phyloP scores from a whole-genome alignment of 2,113 vertebrate species.

The Aegithalos caudatus region DNA sequence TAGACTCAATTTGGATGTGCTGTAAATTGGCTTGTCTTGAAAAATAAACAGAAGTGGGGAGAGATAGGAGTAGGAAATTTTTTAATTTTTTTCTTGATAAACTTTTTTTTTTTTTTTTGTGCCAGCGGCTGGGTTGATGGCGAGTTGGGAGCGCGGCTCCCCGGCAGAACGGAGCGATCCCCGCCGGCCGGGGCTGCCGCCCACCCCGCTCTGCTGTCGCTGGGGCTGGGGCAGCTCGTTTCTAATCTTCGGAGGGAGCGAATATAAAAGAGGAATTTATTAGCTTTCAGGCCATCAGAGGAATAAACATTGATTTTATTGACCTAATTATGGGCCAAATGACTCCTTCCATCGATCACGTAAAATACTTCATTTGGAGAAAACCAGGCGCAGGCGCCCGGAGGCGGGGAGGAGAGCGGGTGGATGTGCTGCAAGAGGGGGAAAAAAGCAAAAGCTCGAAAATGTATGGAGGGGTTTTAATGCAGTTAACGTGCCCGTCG shows the following conservation, averaged over 20 bases:
- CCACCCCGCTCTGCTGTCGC: not conserved
- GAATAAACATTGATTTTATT: slow-evolving; percentile 70
- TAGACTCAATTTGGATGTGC: not conserved
- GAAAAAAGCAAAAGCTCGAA: not conserved
- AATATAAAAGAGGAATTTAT: slow-evolving; percentile 64
- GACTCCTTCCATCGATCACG: slow-evolving; percentile 69
- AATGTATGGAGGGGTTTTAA: slow-evolving; percentile 25
- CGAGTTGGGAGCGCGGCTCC: not conserved
- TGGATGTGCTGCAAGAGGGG: slow-evolving; percentile 19
- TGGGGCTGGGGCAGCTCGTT: not conserved
- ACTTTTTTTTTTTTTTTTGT: not conserved
- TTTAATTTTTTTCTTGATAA: not conserved
- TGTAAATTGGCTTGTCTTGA: not conserved
- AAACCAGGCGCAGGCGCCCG: slow-evolving; percentile 46
- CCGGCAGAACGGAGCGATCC: not conserved
- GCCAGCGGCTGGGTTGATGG: not conserved
- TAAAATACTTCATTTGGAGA: slow-evolving; percentile 64
- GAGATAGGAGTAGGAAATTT: no score
- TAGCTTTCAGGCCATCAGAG: slow-evolving; percentile 55
- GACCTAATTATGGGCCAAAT: slow-evolving; percentile 71
- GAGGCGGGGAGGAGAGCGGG: slow-evolving; percentile 43
- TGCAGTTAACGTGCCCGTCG: slow-evolving; percentile 42
- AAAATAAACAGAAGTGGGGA: not conserved
- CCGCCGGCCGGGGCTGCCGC: not conserved
- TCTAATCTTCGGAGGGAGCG: slow-evolving; percentile 45